Conservation (phyloP, 2,888 invertebrate genomes). For the Torymus tubicola region DNA sequence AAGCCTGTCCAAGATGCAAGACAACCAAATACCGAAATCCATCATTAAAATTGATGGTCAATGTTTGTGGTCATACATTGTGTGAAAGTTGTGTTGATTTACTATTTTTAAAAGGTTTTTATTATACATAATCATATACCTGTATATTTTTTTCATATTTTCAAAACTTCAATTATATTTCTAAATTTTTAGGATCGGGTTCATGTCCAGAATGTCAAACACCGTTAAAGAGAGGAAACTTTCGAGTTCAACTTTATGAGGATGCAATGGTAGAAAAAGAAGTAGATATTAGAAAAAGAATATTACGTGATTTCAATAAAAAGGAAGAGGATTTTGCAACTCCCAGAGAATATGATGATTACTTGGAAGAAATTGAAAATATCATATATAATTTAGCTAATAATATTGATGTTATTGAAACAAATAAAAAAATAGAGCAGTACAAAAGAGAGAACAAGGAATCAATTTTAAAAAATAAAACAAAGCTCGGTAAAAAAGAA, state of each 20-base stretch:
- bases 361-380: slow-evolving; percentile 95
- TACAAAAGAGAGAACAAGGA: slow-evolving; percentile 95
- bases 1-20: slow-evolving; percentile 96
- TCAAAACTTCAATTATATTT: slow-evolving; percentile 35
- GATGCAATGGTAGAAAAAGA: slow-evolving; percentile 98
- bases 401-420: slow-evolving; percentile 91
- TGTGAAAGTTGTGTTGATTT: slow-evolving; percentile 99
- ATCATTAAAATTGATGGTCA: slow-evolving; percentile 96
- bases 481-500: slow-evolving; percentile 87
- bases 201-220: slow-evolving; percentile 96
- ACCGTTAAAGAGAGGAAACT: slow-evolving; percentile 91
- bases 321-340: slow-evolving; percentile 94
- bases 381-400: slow-evolving; percentile 94
- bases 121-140: slow-evolving; percentile 23
- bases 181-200: slow-evolving; percentile 85
- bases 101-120: slow-evolving; percentile 93
- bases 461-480: slow-evolving; percentile 87
- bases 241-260: slow-evolving; percentile 96
- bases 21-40: slow-evolving; percentile 98
- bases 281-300: slow-evolving; percentile 93
- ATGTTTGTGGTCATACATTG: slow-evolving; percentile 97
- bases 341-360: slow-evolving; percentile 94
- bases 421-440: slow-evolving; percentile 92
- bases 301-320: slow-evolving; percentile 94
- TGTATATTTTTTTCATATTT: slow-evolving; percentile 34